Percentiles rank a stretch among this genome's conserved stretches.
Evolutionary conservation across 2,113 vertebrate species (phyloP).

Genomic region (Bos indicus): DNA sequence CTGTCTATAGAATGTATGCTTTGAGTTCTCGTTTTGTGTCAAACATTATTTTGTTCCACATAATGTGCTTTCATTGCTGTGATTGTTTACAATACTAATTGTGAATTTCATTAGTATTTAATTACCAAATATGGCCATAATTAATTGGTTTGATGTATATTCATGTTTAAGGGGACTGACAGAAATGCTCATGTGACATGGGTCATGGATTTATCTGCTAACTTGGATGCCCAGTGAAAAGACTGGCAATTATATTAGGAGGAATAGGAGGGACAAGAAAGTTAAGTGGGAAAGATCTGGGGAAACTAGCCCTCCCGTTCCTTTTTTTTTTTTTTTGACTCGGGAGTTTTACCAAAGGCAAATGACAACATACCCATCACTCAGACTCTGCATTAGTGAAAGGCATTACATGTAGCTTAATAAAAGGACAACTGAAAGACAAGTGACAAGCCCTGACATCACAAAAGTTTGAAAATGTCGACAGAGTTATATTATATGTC

Average conservation of each 20-base stretch:
- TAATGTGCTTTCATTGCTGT: not conserved
- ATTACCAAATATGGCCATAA: not conserved
- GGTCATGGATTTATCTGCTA: not conserved
- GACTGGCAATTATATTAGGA: not conserved
- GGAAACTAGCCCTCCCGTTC: not conserved
- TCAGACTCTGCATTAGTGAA: not conserved
- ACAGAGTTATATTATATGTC: not conserved
- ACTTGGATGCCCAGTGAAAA: not conserved
- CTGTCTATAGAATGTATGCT: not conserved
- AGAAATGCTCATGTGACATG: not conserved
- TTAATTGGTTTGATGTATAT: not conserved
- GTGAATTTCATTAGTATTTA: not conserved
- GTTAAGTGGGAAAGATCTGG: not conserved
- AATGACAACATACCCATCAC: not conserved
- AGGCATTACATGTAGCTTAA: not conserved
- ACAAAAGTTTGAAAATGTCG: conserved; percentile 2
- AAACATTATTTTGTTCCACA: not conserved
- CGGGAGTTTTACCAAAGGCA: not conserved
- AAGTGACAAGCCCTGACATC: not conserved
- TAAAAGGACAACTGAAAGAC: not conserved
- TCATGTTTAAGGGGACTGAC: not conserved
- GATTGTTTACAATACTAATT: not conserved
- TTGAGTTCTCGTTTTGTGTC: not conserved
- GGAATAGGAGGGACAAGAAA: accelerated
- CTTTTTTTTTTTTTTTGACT: not conserved